These are phyloP conservation scores for Dromiciops gliroides DNA, from an alignment of 2,113 vertebrate species.

Conservation along the genomic window DNA sequence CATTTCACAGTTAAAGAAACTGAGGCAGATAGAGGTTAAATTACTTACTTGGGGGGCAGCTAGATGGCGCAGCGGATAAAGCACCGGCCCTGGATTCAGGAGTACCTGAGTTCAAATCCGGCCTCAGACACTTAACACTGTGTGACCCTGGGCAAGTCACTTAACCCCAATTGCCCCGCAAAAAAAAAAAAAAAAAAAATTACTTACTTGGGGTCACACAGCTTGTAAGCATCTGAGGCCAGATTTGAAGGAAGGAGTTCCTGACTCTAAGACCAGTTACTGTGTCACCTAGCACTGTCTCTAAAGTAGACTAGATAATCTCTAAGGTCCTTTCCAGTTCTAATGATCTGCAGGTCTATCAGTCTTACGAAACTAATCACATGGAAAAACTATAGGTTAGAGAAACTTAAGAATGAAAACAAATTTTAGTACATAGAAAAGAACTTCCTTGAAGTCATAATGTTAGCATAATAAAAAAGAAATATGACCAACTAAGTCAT, in stretches of 20 bases:
- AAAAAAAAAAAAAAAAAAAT: too few species aligned
- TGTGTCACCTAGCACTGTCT: background rate
- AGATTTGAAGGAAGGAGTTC: background rate
- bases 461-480: conserved; percentile 13
- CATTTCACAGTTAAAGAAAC: background rate
- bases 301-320: background rate
- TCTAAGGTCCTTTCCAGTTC: background rate
- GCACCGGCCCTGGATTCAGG: too few species aligned
- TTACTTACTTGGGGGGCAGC: background rate
- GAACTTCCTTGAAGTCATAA: conserved; percentile 33
- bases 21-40: background rate
- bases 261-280: background rate
- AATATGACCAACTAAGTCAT: conserved; percentile 15
- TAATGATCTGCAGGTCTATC: background rate
- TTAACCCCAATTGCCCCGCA: too few species aligned
- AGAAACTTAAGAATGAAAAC: conserved; percentile 41
- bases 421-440: conserved; percentile 23
- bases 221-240: background rate
- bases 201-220: background rate
- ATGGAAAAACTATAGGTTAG: conserved; percentile 19
- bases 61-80: too few species aligned
- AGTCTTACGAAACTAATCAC: conserved; percentile 38
- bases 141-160: too few species aligned
- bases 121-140: too few species aligned
- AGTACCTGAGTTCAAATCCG: too few species aligned